phyloP scores from a whole-genome alignment of 2,797 vertebrate genomes.

The Martes flavigula region DNA sequence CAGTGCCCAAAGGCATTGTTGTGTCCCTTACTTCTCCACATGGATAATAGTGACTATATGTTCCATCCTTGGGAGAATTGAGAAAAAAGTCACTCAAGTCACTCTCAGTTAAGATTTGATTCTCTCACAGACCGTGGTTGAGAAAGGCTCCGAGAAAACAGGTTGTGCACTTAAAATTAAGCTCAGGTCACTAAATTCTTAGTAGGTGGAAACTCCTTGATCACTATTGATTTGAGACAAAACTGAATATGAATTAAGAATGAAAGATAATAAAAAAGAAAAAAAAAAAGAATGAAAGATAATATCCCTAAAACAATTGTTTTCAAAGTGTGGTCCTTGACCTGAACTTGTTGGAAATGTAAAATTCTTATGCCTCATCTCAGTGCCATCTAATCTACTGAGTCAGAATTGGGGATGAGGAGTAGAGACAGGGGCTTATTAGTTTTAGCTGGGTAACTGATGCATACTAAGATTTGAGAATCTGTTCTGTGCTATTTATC shows the following conservation, averaged over 20 bases:
- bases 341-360: neutral
- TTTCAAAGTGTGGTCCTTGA: neutral
- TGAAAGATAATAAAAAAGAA: neutral
- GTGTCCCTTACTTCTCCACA: neutral
- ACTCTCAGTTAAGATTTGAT: neutral
- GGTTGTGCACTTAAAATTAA: neutral
- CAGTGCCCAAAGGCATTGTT: neutral
- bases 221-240: neutral
- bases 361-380: neutral
- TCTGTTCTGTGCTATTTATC: neutral
- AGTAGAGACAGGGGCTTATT: neutral
- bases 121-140: neutral
- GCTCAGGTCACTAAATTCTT: neutral
- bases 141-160: neutral
- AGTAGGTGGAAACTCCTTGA: neutral
- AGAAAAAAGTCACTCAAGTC: neutral
- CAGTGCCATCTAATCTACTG: neutral
- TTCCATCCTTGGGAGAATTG: neutral
- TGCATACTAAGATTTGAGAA: neutral
- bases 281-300: neutral
- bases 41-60: neutral
- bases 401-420: neutral
- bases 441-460: neutral
- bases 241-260: neutral
- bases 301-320: neutral